Evolutionary conservation across 2,888 invertebrate genomes (phyloP).

Genomic region (Achlya flavicornis): DNA sequence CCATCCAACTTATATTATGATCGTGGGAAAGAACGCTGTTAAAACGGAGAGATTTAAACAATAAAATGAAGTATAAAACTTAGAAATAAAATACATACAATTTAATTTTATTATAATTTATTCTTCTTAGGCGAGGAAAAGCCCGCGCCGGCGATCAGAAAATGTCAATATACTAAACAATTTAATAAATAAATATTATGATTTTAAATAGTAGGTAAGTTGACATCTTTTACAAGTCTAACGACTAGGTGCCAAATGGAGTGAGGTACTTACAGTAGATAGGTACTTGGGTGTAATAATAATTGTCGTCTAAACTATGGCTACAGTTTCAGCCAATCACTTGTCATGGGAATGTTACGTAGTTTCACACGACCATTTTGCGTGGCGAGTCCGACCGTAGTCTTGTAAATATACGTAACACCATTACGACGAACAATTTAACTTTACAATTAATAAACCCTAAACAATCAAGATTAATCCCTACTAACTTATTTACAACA

Average conservation of each 20-base stretch:
- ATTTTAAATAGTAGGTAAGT: too few relatives aligned
- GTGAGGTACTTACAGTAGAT: too few relatives aligned
- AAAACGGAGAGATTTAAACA: constrained; percentile 42
- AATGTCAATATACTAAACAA: too few relatives aligned
- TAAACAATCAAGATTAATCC: neutral
- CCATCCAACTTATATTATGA: constrained; percentile 26
- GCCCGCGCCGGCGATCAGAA: too few relatives aligned
- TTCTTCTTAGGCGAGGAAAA: too few relatives aligned
- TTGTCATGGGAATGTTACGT: constrained; percentile 42
- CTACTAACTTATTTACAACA: too few relatives aligned
- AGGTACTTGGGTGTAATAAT: neutral
- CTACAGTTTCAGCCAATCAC: constrained; percentile 46
- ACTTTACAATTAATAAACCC: neutral
- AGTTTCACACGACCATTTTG: constrained; percentile 64
- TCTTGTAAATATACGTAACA: constrained; percentile 17
- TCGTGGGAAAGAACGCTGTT: constrained; percentile 54
- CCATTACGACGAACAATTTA: constrained; percentile 18
- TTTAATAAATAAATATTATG: too few relatives aligned
- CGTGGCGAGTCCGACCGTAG: constrained; percentile 26
- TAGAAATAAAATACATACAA: constrained; percentile 20
- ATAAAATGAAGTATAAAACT: constrained; percentile 27
- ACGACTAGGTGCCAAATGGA: too few relatives aligned
- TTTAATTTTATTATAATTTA: too few relatives aligned
- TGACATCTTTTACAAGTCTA: too few relatives aligned
- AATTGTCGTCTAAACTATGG: constrained; percentile 16